Evolutionary conservation across 2,888 invertebrate species (phyloP), one percentile per base, ranked within the genome.

Genomic region (Tillus elongatus): DNA sequence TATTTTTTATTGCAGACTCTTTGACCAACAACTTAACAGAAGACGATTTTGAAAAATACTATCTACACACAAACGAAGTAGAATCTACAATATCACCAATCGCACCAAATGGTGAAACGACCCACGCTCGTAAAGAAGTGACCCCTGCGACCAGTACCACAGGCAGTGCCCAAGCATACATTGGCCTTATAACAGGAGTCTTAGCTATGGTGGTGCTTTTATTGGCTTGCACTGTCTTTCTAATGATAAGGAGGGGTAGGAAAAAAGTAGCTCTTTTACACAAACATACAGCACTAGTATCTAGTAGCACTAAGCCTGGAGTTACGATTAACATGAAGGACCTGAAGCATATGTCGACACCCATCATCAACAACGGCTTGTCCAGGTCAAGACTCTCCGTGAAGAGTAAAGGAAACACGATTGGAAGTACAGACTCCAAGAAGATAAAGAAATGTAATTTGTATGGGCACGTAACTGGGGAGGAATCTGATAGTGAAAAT

Each of bases 161-260:
- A 50, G 77, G 60, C 68, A 76, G 70, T 46, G 70, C 74, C 6
- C 65, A 72, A 44, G 64, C 64, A 2, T 75, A 77, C 39, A 75
- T 78, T 6, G 74, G 81, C 0, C 63, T 84, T 2, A 72, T 83
- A 11, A 79, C 80, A 24, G 79, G 79, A 1, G 74, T 76, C 0
- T 58, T 82, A 42, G 79, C 78, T 2, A 76, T 81, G 55, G 67
- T 79, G 31, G 75, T 77, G 1, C 64, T 82, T 4, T 66, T 82
- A 13, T 63, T 79, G 39, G 75, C 77, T 15, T 77, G 79, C 54
- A 74, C 75, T 8, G 72, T 77, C 9, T 72, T 77, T 49, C 66
- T 81, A 44, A 74, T 82, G 72, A 73, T 79, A 37, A 67, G 77
- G 16, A 61, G 78, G 13, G 78, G 77, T n/a, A 67, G 75, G 28